Conservation (phyloP, 2,888 invertebrate genomes). For the Cephus spinipes region DNA sequence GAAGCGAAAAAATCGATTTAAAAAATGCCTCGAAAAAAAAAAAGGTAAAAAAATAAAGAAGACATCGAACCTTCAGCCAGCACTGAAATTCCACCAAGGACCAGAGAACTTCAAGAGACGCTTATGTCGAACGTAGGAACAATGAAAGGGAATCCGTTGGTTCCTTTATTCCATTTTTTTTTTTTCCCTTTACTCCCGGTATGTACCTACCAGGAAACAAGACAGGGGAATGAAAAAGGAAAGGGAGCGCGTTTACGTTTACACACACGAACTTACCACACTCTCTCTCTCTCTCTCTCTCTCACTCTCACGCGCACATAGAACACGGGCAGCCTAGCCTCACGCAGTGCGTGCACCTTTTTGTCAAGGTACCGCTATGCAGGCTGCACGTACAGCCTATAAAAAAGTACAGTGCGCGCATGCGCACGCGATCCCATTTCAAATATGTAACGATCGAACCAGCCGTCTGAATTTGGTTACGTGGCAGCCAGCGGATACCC, state of each 20-base stretch:
- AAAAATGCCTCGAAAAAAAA: too few relatives aligned
- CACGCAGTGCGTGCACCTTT: conserved; percentile 3
- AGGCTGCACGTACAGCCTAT: not conserved
- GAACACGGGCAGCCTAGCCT: not conserved
- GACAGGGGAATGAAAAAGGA: not conserved
- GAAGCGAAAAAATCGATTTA: too few relatives aligned
- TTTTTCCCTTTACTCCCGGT: not conserved
- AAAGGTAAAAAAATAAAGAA: too few relatives aligned
- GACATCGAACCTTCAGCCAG: too few relatives aligned
- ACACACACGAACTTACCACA: not conserved
- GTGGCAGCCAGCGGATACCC: too few relatives aligned
- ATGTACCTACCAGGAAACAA: not conserved
- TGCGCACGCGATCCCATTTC: not conserved
- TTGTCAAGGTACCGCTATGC: not conserved
- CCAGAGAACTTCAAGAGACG: conserved; percentile 15
- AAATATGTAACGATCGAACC: too few relatives aligned
- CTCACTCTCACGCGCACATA: too few relatives aligned
- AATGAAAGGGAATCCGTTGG: conserved; percentile 30
- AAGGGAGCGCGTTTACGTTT: not conserved
- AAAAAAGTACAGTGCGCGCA: not conserved
- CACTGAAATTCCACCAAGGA: too few relatives aligned
- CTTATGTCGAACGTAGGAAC: conserved; percentile 26
- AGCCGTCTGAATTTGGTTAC: too few relatives aligned
- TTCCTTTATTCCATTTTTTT: conserved; percentile 18
- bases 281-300: too few relatives aligned